These are phyloP conservation scores for Manduca sexta DNA, from an alignment of 1,140 invertebrate species.

Conservation along the genomic window DNA sequence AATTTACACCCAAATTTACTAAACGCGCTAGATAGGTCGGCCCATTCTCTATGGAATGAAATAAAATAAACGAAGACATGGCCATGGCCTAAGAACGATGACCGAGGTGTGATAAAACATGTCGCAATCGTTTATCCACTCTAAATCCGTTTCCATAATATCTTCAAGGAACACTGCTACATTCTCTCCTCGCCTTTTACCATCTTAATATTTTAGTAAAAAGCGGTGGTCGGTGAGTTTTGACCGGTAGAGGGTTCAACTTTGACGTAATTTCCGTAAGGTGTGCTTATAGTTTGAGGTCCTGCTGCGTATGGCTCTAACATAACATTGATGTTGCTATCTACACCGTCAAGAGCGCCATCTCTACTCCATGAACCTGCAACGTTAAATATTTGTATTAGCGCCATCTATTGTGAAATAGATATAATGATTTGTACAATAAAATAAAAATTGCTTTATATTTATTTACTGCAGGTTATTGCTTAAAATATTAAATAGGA, in stretches of 20 bases:
- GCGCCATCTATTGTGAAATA: conserved; percentile 16
- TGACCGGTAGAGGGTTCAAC: conserved; percentile 17
- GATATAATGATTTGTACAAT: no score
- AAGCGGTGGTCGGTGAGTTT: not conserved
- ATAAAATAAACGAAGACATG: no score
- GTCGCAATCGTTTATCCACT: no score
- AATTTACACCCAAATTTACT: no score
- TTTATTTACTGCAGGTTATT: no score
- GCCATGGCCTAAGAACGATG: no score
- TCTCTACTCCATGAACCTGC: conserved; percentile 47
- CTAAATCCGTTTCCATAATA: not conserved
- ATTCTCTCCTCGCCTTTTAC: not conserved
- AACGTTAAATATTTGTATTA: conserved; percentile 13
- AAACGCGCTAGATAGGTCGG: no score
- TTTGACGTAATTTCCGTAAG: conserved; percentile 62
- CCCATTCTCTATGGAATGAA: no score
- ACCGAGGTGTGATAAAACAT: no score
- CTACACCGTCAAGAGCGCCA: conserved; percentile 10
- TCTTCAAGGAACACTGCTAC: not conserved
- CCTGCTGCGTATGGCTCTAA: conserved; percentile 40
- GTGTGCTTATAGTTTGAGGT: conserved; percentile 60
- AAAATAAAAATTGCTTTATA: no score
- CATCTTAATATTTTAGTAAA: not conserved
- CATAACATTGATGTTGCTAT: conserved; percentile 21
- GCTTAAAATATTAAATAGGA: no score